Conservation (phyloP, 2,113 vertebrate genomes). For the Pelobates fuscus region DNA sequence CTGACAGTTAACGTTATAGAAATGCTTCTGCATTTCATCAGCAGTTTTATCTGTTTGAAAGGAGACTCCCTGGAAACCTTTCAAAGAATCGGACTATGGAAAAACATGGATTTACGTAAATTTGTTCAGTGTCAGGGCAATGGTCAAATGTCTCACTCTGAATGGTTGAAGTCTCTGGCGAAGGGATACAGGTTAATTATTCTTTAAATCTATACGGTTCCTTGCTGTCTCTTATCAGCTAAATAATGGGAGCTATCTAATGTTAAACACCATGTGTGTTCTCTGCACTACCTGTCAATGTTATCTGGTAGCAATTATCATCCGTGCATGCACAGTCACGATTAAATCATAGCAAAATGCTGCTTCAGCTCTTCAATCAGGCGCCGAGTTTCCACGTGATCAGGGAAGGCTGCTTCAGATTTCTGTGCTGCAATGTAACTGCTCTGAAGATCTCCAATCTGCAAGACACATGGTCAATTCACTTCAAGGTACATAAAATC, state of each 20-base stretch:
- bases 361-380: slow-evolving; percentile 85
- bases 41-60: no score
- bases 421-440: slow-evolving; percentile 87
- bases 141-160: no score
- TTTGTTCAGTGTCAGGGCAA: no score
- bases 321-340: not conserved
- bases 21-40: no score
- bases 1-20: no score
- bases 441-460: slow-evolving; percentile 96
- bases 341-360: slow-evolving; percentile 76
- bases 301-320: not conserved
- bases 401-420: slow-evolving; percentile 87
- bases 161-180: no score
- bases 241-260: not conserved
- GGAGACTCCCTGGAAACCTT: no score
- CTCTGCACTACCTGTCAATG: not conserved
- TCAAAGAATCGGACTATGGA: no score
- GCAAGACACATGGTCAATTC: slow-evolving; percentile 47
- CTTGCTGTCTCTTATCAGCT: not conserved
- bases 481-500: no score
- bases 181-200: no score
- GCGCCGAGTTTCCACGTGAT: slow-evolving; percentile 89
- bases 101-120: no score
- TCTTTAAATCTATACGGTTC: not conserved
- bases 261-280: not conserved